Base-by-base conservation (phyloP, 2,888 invertebrate genomes). In the Tetragnatha montana region DNA sequence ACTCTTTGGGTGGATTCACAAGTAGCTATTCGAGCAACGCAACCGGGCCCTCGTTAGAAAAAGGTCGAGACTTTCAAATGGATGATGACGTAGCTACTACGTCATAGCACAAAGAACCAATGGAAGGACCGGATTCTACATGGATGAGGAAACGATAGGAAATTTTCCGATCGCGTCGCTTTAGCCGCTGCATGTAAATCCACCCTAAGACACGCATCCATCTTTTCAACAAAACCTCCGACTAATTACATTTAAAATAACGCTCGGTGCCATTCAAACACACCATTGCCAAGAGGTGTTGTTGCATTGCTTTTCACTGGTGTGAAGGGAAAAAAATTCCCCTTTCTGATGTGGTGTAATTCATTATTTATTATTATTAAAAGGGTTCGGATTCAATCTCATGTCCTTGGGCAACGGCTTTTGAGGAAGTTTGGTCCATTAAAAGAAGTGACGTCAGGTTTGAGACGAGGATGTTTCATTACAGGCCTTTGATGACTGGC, bases 401-500 rank as follows among this genome's bases (percentile, higher is more conserved):
- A 22, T 21, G 21, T 60, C 85, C 78, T 70, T 69, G 49, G 78
- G 85, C 78, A 51, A 71, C n/a, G 21, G 81, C 47, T 50, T 73
- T 51, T 21, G 22, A 73, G 22, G 51, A 49, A 74, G 14, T 6
- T 51, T 3, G n/a, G 14, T 49, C 51, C 81, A 82, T 76, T 76
- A 76, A 49, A 76, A 76, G 50, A 76, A 76, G 50, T 82, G 73
- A 51, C 73, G 60, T 82, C 73, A 22, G 21, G 10, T 19, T n/a
- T 19, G 49, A 50, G 50, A 35, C 35, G 35, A 35, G 76, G 50
- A 49, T 10, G 14, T 7, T 51, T 82, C 81, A 73, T 82, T 82
- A 82, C 50, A 73, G 81, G 73, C 22, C 50, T 22, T 82, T 82
- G 73, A 82, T 82, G 81, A 82, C 73, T 17, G 50, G 50, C 51